Percentiles rank a stretch among this genome's conserved stretches.
These are phyloP conservation scores for Chaetogeoica ovagalla DNA, from an alignment of 2,888 invertebrate genomes.

Conservation along the genomic window DNA sequence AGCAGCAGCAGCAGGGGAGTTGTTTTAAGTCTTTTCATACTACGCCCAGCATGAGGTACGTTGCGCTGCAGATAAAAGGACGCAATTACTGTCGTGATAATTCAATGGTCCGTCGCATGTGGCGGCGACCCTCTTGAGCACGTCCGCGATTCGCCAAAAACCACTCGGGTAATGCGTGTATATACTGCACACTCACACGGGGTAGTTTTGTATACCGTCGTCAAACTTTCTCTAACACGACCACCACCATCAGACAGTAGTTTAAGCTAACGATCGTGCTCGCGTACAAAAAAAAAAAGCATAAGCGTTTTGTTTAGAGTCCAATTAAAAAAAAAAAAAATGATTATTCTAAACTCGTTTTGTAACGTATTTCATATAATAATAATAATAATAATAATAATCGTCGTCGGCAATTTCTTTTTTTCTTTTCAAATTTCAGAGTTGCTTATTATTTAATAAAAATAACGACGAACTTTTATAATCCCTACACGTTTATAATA, in stretches of 20 bases:
- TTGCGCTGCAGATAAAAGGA: slow-evolving; percentile 44
- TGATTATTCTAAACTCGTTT: not conserved
- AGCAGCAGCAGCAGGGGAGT: slow-evolving; percentile 3
- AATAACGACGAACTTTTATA: not conserved
- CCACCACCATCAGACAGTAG: slow-evolving; percentile 35
- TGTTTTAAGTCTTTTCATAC: slow-evolving; percentile 51
- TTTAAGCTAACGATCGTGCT: slow-evolving; percentile 26
- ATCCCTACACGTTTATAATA: not conserved
- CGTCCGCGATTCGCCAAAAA: slow-evolving; percentile 51
- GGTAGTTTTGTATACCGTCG: slow-evolving; percentile 9
- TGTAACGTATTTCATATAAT: slow-evolving; percentile 6
- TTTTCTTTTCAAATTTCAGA: slow-evolving; percentile 3
- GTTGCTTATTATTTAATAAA: not conserved
- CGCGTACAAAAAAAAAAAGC: too few species aligned
- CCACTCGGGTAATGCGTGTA: slow-evolving; percentile 8
- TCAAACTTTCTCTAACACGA: slow-evolving; percentile 35
- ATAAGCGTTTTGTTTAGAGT: slow-evolving; percentile 38
- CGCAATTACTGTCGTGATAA: slow-evolving; percentile 52
- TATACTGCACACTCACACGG: slow-evolving; percentile 11
- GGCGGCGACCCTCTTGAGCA: slow-evolving; percentile 52
- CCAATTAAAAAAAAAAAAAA: slow-evolving; percentile 31
- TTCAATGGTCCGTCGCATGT: slow-evolving; percentile 51
- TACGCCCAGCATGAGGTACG: slow-evolving; percentile 43
- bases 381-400: not conserved
- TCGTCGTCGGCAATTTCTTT: too few species aligned